These are phyloP conservation scores for Cheiracanthium punctorium DNA, from an alignment of 2,888 invertebrate genomes.

Conservation along the genomic window DNA sequence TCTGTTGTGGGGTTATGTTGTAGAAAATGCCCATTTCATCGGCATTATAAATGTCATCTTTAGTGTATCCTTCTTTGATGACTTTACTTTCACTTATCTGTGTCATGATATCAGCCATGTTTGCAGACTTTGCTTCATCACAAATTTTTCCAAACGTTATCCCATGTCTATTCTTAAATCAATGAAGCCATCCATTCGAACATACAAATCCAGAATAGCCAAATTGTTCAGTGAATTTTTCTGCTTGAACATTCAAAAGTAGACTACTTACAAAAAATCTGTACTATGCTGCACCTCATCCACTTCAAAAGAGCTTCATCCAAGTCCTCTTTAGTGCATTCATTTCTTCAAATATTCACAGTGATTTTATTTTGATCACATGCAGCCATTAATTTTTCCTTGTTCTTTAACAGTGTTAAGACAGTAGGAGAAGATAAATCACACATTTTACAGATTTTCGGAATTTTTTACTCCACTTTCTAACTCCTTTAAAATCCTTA, in stretches of 20 bases:
- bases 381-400: background rate
- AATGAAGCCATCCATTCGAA: no score
- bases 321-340: no score
- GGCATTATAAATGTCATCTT: constrained; percentile 4
- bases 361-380: background rate
- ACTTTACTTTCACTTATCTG: background rate
- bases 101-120: background rate
- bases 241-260: background rate
- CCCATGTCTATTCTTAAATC: no score
- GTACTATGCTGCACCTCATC: background rate
- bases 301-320: no score
- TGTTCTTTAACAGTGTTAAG: background rate
- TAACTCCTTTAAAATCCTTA: constrained; percentile 5
- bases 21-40: background rate
- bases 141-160: no score
- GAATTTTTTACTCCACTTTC: background rate
- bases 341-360: no score
- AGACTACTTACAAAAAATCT: background rate
- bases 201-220: no score
- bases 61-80: background rate
- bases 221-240: background rate
- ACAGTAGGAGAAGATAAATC: background rate
- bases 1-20: background rate
- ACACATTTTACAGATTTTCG: background rate
- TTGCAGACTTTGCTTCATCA: no score